Conservation (phyloP, 1,140 invertebrate species). For the Panulirus ornatus region DNA sequence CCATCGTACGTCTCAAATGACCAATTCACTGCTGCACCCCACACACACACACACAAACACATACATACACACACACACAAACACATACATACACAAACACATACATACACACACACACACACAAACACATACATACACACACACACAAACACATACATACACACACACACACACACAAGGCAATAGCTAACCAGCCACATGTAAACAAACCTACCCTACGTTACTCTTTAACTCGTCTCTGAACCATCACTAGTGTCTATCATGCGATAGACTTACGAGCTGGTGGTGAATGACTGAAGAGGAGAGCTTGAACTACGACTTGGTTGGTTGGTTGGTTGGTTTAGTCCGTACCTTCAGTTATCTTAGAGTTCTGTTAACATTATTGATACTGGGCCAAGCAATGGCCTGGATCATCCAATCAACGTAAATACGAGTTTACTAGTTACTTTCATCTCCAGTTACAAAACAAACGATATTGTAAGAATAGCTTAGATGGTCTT, state of each 20-base stretch:
- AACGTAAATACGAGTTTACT: no score
- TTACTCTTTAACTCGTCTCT: not conserved
- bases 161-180: not conserved
- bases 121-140: no score
- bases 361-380: no score
- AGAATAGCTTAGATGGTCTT: no score
- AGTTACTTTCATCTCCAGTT: no score
- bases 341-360: not conserved
- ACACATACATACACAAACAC: constrained; percentile 1
- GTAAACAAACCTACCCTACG: not conserved
- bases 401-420: no score
- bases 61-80: no score
- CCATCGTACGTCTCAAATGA: not conserved
- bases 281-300: not conserved
- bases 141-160: no score
- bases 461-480: no score
- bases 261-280: not conserved
- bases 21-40: not conserved
- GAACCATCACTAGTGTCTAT: not conserved
- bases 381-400: no score
- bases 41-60: no score
- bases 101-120: not conserved
- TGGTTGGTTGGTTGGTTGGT: not conserved
- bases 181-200: not conserved
- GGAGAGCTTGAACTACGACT: not conserved